phyloP scores from a whole-genome alignment of 2,888 invertebrate species.

The Sturmia bella region DNA sequence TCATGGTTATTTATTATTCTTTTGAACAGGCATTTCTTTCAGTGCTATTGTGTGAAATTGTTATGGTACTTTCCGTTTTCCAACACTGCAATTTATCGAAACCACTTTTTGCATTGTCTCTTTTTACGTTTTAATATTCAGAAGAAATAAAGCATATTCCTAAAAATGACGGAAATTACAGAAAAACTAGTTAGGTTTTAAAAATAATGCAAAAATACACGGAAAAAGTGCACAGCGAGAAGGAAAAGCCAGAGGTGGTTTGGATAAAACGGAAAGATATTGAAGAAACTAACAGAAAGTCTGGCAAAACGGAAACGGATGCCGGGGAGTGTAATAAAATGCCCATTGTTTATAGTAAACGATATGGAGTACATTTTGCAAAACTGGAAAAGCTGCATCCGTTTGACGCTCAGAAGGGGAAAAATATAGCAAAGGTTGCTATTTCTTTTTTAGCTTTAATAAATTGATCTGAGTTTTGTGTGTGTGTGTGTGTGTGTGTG shows the following conservation, averaged over 20 bases:
- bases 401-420: slow-evolving; percentile 94
- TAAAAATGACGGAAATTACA: background rate
- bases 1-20: no score
- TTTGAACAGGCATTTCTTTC: background rate
- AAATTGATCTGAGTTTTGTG: background rate
- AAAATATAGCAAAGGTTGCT: slow-evolving; percentile 86
- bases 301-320: slow-evolving; percentile 46
- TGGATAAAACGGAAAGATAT: slow-evolving; percentile 71
- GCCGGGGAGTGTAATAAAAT: slow-evolving; percentile 74
- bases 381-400: slow-evolving; percentile 93
- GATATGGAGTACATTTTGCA: slow-evolving; percentile 90
- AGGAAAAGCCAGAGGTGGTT: slow-evolving; percentile 70
- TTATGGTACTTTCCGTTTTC: slow-evolving; percentile 25
- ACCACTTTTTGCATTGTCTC: background rate
- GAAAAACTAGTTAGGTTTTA: background rate
- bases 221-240: slow-evolving; percentile 73
- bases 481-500: background rate
- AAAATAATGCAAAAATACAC: slow-evolving; percentile 73
- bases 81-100: slow-evolving; percentile 40
- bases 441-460: background rate
- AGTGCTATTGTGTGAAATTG: no score
- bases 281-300: slow-evolving; percentile 1
- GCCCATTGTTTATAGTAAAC: slow-evolving; percentile 90
- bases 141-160: background rate
- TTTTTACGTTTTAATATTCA: background rate